These are phyloP conservation scores for Chamaetylas fuelleborni DNA, from an alignment of 2,113 vertebrate species.

Conservation along the genomic window DNA sequence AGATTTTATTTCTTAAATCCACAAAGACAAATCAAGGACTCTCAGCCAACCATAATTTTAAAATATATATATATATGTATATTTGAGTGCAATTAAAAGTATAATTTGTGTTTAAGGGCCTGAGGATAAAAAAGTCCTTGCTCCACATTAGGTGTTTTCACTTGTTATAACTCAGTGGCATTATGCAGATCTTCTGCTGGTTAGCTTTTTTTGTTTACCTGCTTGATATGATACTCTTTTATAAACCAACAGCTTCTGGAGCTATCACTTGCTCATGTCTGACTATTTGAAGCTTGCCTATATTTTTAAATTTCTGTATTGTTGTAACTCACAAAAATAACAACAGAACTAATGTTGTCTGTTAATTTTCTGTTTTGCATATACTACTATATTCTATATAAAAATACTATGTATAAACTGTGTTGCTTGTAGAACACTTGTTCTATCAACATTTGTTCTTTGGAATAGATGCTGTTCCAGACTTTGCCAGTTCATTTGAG, in stretches of 20 bases:
- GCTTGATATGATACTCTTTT: background rate
- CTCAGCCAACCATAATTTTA: fast-evolving
- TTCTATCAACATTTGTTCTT: background rate
- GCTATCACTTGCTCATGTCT: background rate
- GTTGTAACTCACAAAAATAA: background rate
- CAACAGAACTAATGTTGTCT: background rate
- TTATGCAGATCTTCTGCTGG: background rate
- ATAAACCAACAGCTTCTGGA: background rate
- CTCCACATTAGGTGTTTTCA: background rate
- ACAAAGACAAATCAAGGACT: background rate
- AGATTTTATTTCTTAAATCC: background rate
- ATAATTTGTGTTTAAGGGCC: background rate
- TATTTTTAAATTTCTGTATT: background rate
- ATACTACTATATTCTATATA: background rate
- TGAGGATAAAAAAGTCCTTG: background rate
- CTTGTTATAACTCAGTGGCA: background rate
- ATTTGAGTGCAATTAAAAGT: background rate
- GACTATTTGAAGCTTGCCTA: background rate
- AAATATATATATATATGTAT: background rate
- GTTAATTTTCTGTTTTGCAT: background rate
- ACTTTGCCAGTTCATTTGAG: background rate
- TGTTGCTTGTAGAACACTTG: background rate
- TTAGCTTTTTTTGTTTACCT: background rate
- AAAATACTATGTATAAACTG: background rate
- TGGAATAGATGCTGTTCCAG: background rate